Base-by-base conservation (phyloP, 2,113 vertebrate genomes). In the Bostrychus sinensis region DNA sequence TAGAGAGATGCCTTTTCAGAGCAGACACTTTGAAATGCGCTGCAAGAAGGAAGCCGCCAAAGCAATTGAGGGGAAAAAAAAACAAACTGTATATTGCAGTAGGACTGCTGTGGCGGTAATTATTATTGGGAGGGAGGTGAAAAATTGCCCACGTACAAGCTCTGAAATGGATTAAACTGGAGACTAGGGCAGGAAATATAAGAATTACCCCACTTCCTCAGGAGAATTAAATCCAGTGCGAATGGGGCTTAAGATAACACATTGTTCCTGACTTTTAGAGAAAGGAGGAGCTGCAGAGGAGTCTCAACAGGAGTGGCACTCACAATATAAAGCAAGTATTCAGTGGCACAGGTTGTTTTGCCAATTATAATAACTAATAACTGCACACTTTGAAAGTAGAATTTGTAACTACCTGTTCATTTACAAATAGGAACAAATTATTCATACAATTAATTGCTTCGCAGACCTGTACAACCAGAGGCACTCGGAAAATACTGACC, bases 331-430 rank as follows among this genome's bases (percentile, higher is more conserved):
- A 19, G 54, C 46, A 32, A 70, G 68, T 42, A 61, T 56, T 75
- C 61, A 64, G 56, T 46, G 64, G 60, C 63, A 59, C 53, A 41
- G 63, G 63, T 56, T 77, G 74, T 66, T 81, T 78, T 78, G 57
- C 20, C 22, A n/a, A n/a, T n/a, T n/a, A n/a, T n/a, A n/a, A n/a
- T n/a, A n/a, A n/a, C n/a, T n/a, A n/a, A n/a, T n/a, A n/a, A n/a
- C n/a, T n/a, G n/a, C n/a, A n/a, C n/a, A n/a, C n/a, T n/a, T n/a
- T n/a, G n/a, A n/a, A n/a, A n/a, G n/a, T n/a, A n/a, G n/a, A n/a
- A n/a, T n/a, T n/a, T n/a, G n/a, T n/a, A n/a, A n/a, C n/a, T n/a
- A n/a, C n/a, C n/a, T n/a, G n/a, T n/a, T n/a, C n/a, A n/a, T n/a
- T n/a, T n/a, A n/a, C n/a, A n/a, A n/a, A n/a, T n/a, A n/a, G n/a